A percentile compares a stretch with the other conserved stretches of the same genome.
phyloP scores from a whole-genome alignment of 2,888 invertebrate genomes.

The Lissonota sp. region DNA sequence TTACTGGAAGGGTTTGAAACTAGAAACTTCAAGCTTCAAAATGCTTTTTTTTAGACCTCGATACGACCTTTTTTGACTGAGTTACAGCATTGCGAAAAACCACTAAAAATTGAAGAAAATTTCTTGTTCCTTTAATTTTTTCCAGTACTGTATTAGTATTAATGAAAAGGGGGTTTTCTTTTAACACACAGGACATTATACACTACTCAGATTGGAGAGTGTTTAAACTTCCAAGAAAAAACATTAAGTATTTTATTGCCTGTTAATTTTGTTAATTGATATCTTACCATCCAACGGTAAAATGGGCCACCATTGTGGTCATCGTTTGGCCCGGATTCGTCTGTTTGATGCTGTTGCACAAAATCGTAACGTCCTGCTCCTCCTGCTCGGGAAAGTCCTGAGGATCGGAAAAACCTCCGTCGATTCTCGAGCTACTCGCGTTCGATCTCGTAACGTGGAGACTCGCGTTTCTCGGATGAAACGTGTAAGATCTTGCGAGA shows the following conservation, averaged over 20 bases:
- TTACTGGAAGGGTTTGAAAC: no score
- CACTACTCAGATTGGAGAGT: no score
- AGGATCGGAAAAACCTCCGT: slow-evolving; percentile 74
- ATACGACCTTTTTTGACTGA: no score
- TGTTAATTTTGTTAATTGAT: not conserved
- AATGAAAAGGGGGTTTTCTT: no score
- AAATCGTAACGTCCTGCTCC: slow-evolving; percentile 81
- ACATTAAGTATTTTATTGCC: not conserved
- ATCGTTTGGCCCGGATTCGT: slow-evolving; percentile 83
- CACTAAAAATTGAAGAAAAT: no score
- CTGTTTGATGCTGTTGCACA: slow-evolving; percentile 81
- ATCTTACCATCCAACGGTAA: slow-evolving; percentile 90
- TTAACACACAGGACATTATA: no score
- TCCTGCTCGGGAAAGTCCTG: slow-evolving; percentile 80
- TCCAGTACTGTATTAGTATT: no score
- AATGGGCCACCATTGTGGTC: slow-evolving; percentile 88
- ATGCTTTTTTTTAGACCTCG: no score
- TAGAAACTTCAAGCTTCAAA: no score
- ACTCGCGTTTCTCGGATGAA: slow-evolving; percentile 92
- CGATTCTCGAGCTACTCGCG: slow-evolving; percentile 76
- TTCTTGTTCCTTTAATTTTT: no score
- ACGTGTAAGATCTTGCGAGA: slow-evolving; percentile 93
- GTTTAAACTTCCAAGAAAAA: no score
- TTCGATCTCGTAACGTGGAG: slow-evolving; percentile 87
- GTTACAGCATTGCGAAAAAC: no score